These are phyloP conservation scores for Pyxicephalus adspersus DNA, from an alignment of 2,113 vertebrate species.

Conservation along the genomic window DNA sequence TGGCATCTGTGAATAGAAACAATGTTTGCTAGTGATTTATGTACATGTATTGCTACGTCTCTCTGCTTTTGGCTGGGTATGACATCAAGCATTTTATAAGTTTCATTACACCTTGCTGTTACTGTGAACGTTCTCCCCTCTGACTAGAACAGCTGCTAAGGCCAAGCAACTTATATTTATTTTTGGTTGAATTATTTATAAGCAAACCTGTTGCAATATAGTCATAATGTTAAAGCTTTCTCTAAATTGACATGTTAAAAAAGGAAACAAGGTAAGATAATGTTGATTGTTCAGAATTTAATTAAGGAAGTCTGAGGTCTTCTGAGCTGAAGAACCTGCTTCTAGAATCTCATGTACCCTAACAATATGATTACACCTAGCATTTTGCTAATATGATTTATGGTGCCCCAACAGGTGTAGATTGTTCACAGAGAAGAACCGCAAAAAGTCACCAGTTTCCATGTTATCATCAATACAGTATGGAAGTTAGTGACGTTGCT, in stretches of 20 bases:
- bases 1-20: background rate
- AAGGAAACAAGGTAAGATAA: constrained; percentile 1
- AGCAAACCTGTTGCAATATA: constrained; percentile 17
- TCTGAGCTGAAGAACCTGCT: too few relatives aligned
- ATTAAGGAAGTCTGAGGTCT: background rate
- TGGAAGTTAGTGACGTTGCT: too few relatives aligned
- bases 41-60: background rate
- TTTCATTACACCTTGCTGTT: background rate
- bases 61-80: background rate
- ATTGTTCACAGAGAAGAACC: too few relatives aligned
- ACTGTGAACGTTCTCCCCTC: background rate
- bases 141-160: background rate
- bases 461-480: too few relatives aligned
- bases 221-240: constrained; percentile 7
- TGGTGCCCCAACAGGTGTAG: too few relatives aligned
- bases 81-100: background rate
- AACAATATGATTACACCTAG: too few relatives aligned
- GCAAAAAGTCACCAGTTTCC: too few relatives aligned
- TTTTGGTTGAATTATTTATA: background rate
- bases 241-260: constrained; percentile 11
- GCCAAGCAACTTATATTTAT: background rate
- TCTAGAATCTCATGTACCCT: too few relatives aligned
- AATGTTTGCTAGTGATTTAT: background rate
- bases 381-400: too few relatives aligned
- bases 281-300: background rate